phyloP scores from a whole-genome alignment of 2,113 vertebrate genomes.

The Limanda limanda region DNA sequence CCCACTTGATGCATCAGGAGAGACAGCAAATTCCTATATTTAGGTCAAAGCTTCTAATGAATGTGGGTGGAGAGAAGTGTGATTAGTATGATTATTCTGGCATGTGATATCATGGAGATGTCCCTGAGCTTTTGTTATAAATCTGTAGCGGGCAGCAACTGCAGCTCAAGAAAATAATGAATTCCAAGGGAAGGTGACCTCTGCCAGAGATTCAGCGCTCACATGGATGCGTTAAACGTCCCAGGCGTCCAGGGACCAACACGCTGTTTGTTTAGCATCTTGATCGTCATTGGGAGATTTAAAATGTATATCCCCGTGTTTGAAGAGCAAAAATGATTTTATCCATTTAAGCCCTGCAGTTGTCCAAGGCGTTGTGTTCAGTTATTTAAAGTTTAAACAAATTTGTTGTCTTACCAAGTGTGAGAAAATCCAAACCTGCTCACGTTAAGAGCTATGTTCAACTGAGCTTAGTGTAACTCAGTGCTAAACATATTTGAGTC shows the following conservation, averaged over 20 bases:
- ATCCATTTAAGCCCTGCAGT: not conserved
- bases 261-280: slow-evolving; percentile 29
- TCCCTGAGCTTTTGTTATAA: slow-evolving; percentile 65
- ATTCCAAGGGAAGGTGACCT: slow-evolving; percentile 63
- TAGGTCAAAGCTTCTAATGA: slow-evolving; percentile 57
- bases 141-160: slow-evolving; percentile 39
- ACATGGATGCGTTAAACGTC: slow-evolving; percentile 20
- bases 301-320: not conserved
- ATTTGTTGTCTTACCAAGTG: no score
- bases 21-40: slow-evolving; percentile 67
- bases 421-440: no score
- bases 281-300: slow-evolving; percentile 2
- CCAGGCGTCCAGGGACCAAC: not conserved
- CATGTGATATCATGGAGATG: slow-evolving; percentile 57
- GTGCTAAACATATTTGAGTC: not conserved
- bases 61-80: slow-evolving; percentile 51
- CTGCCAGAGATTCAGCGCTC: slow-evolving; percentile 23
- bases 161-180: slow-evolving; percentile 60
- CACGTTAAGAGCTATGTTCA: not conserved
- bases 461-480: not conserved
- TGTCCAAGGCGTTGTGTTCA: not conserved
- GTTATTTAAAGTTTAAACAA: not conserved
- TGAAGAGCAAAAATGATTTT: not conserved
- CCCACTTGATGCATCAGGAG: slow-evolving; percentile 16
- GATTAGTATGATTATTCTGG: slow-evolving; percentile 37